Evolutionary conservation across 2,888 invertebrate genomes (phyloP).

Genomic region (Alviniconcha strummeri): DNA sequence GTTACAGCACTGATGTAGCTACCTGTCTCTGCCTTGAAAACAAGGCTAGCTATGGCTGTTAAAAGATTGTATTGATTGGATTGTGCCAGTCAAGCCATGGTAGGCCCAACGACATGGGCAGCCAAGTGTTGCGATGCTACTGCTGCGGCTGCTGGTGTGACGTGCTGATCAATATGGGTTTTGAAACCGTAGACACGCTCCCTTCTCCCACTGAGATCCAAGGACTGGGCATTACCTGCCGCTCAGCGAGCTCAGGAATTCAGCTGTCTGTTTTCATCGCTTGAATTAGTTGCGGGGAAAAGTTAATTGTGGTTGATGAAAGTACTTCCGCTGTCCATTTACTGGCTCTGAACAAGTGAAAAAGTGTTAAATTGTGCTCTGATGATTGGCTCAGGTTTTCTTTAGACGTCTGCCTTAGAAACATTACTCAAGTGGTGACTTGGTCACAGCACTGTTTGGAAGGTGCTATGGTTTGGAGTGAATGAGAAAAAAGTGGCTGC

Average conservation of each 20-base stretch:
- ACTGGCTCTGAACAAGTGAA: too few species aligned
- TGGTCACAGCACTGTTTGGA: too few species aligned
- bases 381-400: too few species aligned
- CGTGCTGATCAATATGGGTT: background rate
- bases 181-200: background rate
- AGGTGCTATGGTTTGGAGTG: too few species aligned
- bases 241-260: background rate
- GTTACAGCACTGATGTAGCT: background rate
- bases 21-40: background rate
- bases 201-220: background rate
- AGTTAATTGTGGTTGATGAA: background rate
- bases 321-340: too few species aligned
- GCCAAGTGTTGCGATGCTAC: background rate
- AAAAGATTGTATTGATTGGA: conserved; percentile 25
- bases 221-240: too few species aligned
- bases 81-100: conserved; percentile 19
- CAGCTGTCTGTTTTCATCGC: background rate
- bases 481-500: too few species aligned
- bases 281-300: background rate
- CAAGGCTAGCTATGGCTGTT: background rate
- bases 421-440: too few species aligned
- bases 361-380: too few species aligned
- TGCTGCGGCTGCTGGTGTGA: background rate
- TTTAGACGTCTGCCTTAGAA: too few species aligned
- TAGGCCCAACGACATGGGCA: background rate